Evolutionary conservation across 2,113 vertebrate genomes (phyloP).

Genomic region (Bambusicola thoracicus): DNA sequence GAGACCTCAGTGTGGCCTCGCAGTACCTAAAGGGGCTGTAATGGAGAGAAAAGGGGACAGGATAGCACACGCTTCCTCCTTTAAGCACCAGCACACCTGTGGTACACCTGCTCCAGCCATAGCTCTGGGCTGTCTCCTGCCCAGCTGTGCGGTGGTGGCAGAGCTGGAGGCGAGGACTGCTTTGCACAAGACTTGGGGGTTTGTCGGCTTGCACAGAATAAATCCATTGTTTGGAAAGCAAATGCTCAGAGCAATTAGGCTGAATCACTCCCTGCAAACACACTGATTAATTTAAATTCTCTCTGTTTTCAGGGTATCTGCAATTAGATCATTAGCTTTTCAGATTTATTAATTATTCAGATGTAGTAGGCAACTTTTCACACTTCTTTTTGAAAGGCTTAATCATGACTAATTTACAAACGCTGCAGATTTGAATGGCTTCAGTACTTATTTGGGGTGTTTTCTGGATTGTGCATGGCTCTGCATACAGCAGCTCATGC

Average conservation of each 20-base stretch:
- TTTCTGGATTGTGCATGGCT: neutral
- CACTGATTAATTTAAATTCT: neutral
- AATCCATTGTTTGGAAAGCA: constrained; percentile 55
- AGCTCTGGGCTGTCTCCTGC: neutral
- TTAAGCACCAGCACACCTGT: neutral
- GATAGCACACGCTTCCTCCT: fast-evolving
- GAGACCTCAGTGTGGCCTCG: no score
- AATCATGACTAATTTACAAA: constrained; percentile 51
- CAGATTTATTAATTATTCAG: constrained; percentile 67
- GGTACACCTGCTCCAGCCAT: neutral
- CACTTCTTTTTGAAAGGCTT: constrained; percentile 11
- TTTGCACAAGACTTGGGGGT: neutral
- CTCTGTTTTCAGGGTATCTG: constrained; percentile 56
- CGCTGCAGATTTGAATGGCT: neutral
- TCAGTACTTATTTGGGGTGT: neutral
- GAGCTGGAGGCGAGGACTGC: neutral
- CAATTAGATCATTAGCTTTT: constrained; percentile 70
- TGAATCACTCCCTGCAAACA: constrained; percentile 40
- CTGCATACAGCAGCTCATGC: neutral
- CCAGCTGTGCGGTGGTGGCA: fast-evolving
- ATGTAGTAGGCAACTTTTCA: constrained; percentile 46
- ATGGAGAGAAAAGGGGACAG: neutral
- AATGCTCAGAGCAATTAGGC: constrained; percentile 53
- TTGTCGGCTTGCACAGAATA: constrained; percentile 4
- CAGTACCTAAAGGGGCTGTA: no score